phyloP scores from a whole-genome alignment of 2,113 vertebrate genomes.

The Dipodomys merriami region DNA sequence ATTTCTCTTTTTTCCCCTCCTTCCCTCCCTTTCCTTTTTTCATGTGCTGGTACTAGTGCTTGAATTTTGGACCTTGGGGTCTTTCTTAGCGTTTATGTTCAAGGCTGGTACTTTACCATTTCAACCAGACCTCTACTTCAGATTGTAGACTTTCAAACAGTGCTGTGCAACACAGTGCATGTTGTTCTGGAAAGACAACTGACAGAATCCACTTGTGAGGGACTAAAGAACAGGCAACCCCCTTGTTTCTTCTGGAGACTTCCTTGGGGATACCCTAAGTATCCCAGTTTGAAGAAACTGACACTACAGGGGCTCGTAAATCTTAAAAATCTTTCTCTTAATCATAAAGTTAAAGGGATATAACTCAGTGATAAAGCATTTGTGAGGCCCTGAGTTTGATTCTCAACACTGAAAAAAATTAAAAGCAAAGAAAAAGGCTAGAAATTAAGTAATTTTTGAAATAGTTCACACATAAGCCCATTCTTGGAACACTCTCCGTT shows the following conservation, averaged over 20 bases:
- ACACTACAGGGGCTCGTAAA: not conserved
- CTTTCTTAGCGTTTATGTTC: too few species aligned
- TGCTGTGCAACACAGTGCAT: not conserved
- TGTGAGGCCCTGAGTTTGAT: too few species aligned
- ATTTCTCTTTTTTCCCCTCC: too few species aligned
- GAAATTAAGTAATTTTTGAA: too few species aligned
- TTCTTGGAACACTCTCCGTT: too few species aligned
- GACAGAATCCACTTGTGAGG: not conserved
- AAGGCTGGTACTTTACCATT: too few species aligned
- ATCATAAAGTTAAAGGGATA: constrained; percentile 17
- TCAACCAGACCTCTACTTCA: too few species aligned
- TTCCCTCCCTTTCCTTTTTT: not conserved
- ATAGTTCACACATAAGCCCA: too few species aligned
- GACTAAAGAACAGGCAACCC: not conserved
- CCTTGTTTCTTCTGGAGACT: not conserved
- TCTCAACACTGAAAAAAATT: too few species aligned
- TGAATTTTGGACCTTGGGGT: too few species aligned
- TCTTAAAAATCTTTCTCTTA: not conserved
- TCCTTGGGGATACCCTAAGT: not conserved
- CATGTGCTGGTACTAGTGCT: not conserved
- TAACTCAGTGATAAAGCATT: too few species aligned
- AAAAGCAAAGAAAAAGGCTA: too few species aligned
- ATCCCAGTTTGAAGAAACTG: not conserved
- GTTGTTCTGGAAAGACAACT: not conserved
- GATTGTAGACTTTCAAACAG: not conserved